Conservation (phyloP, 1,140 invertebrate species). For the Stegodyphus dumicola region DNA sequence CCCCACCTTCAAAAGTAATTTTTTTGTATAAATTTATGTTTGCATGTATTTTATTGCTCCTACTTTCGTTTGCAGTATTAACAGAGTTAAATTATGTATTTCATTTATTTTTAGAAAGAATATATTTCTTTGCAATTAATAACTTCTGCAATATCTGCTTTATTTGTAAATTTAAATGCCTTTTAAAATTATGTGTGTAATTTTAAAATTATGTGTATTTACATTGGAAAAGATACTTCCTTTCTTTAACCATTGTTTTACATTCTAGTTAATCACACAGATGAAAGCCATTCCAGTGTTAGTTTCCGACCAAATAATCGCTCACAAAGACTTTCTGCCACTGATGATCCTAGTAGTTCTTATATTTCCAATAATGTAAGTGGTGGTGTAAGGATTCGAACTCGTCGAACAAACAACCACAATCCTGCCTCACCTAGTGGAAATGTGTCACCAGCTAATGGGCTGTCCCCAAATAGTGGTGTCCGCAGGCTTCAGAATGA, state of each 20-base stretch:
- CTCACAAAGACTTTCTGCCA: constrained; percentile 34
- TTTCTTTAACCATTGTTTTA: not conserved
- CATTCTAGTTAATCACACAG: constrained; percentile 29
- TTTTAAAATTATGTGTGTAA: too few relatives aligned
- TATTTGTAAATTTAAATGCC: too few relatives aligned
- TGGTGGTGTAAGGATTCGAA: constrained; percentile 43
- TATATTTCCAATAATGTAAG: constrained; percentile 26
- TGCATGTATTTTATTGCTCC: too few relatives aligned
- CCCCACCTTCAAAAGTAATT: too few relatives aligned
- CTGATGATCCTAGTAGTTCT: constrained; percentile 33
- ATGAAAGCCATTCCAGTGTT: constrained; percentile 48
- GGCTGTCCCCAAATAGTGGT: constrained; percentile 48
- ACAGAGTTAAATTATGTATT: too few relatives aligned
- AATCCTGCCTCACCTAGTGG: constrained; percentile 48
- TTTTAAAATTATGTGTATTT: too few relatives aligned
- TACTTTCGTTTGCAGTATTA: too few relatives aligned
- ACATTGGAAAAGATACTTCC: not conserved
- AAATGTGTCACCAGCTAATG: constrained; percentile 51
- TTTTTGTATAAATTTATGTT: too few relatives aligned
- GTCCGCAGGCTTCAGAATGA: constrained; percentile 51
- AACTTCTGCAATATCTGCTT: too few relatives aligned
- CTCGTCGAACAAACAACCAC: constrained; percentile 36
- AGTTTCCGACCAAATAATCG: constrained; percentile 44
- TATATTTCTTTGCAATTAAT: too few relatives aligned
- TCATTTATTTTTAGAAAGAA: too few relatives aligned